Evolutionary conservation across 2,888 invertebrate species (phyloP).

Genomic region (Teinopalpus imperialis): DNA sequence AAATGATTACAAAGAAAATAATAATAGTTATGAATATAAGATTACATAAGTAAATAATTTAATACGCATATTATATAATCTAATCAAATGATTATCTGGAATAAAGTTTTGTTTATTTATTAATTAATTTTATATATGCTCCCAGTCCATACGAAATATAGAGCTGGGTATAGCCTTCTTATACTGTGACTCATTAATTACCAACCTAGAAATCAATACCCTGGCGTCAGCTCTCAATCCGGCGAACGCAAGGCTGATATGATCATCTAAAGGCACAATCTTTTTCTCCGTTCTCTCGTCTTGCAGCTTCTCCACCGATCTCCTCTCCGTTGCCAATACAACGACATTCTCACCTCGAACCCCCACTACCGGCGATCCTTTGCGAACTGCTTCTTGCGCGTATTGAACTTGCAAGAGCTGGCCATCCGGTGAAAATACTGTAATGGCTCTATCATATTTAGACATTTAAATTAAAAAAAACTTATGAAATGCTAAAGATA

Average conservation of each 20-base stretch:
- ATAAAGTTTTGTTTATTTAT: too few species aligned
- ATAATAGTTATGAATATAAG: too few species aligned
- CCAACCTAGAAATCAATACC: slow-evolving; percentile 88
- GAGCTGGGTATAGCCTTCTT: too few species aligned
- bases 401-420: slow-evolving; percentile 97
- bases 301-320: slow-evolving; percentile 96
- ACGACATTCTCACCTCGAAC: slow-evolving; percentile 94
- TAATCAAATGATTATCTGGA: too few species aligned
- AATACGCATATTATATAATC: too few species aligned
- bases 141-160: too few species aligned
- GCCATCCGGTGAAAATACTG: slow-evolving; percentile 99
- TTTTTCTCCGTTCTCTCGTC: slow-evolving; percentile 97
- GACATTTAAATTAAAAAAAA: slow-evolving; percentile 49
- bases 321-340: slow-evolving; percentile 98
- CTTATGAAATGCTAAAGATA: too few species aligned
- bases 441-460: slow-evolving; percentile 97
- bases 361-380: slow-evolving; percentile 92
- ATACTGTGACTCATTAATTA: too few species aligned
- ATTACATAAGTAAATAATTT: too few species aligned
- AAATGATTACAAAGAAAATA: too few species aligned
- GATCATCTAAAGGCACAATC: slow-evolving; percentile 96
- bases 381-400: slow-evolving; percentile 98
- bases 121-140: too few species aligned
- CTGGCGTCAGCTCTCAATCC: slow-evolving; percentile 98
- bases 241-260: slow-evolving; percentile 98